Percentiles rank a stretch among this genome's conserved stretches.
Evolutionary conservation across 2,888 invertebrate genomes (phyloP).

Genomic region (Drosophila monieri): DNA sequence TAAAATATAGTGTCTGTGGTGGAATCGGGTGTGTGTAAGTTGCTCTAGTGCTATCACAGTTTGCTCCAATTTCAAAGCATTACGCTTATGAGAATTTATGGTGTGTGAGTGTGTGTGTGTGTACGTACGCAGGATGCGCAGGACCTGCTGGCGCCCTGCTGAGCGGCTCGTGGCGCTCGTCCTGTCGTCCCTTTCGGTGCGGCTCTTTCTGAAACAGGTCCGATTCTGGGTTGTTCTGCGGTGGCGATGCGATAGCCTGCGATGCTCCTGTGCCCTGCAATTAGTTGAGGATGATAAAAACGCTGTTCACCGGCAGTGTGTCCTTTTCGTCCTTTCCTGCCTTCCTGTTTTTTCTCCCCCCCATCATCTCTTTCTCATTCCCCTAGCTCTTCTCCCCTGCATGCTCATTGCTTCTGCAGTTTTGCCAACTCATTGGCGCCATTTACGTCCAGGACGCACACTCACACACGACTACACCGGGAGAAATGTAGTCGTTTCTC

Average conservation of each 20-base stretch:
- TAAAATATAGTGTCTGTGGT: conserved; percentile 25
- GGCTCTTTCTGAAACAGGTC: conserved; percentile 28
- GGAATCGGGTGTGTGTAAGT: conserved; percentile 36
- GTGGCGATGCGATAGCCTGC: conserved; percentile 1
- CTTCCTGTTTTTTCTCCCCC: neutral
- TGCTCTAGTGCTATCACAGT: conserved; percentile 46
- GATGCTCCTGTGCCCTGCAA: conserved; percentile 50
- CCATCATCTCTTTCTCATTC: too few species aligned
- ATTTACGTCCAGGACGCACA: conserved; percentile 54
- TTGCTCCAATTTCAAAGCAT: conserved; percentile 78
- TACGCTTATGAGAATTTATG: conserved; percentile 80
- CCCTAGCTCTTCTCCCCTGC: conserved; percentile 1
- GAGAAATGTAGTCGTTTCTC: neutral
- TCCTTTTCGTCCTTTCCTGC: conserved; percentile 13
- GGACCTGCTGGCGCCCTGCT: conserved; percentile 47
- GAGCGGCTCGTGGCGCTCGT: conserved; percentile 33
- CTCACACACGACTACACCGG: conserved; percentile 11
- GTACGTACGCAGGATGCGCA: conserved; percentile 24
- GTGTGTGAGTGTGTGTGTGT: conserved; percentile 21
- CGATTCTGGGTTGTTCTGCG: conserved; percentile 22
- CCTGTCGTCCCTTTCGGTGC: conserved; percentile 19
- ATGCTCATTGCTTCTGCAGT: conserved; percentile 42
- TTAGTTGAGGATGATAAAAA: conserved; percentile 76
- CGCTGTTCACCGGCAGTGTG: conserved; percentile 44
- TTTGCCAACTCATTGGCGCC: conserved; percentile 67